Evolutionary conservation across 2,888 invertebrate species (phyloP).

Genomic region (Oxycera nigricornis): DNA sequence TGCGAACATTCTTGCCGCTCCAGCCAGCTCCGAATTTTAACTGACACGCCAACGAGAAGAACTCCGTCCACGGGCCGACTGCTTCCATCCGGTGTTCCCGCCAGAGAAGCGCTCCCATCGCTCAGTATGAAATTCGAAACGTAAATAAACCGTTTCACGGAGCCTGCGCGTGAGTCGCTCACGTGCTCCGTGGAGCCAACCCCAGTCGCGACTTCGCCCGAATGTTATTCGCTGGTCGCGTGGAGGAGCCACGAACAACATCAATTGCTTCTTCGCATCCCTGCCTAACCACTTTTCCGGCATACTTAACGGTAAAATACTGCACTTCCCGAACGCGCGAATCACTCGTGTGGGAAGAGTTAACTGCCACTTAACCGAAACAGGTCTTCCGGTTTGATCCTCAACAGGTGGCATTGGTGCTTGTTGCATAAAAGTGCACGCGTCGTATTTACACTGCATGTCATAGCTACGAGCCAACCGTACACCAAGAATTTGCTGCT

Average conservation of each 20-base stretch:
- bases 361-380: no score
- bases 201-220: neutral
- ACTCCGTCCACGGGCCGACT: neutral
- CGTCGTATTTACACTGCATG: neutral
- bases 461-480: no score
- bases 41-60: constrained; percentile 15
- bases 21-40: neutral
- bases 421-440: neutral
- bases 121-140: constrained; percentile 28
- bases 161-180: constrained; percentile 26
- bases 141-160: constrained; percentile 20
- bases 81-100: constrained; percentile 22
- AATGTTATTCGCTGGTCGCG: no score
- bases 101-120: constrained; percentile 26
- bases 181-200: constrained; percentile 20
- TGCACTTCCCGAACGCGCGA: no score
- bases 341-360: no score
- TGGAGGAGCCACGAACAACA: no score
- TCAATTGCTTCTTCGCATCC: no score
- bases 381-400: neutral
- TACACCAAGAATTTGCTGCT: no score
- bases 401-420: neutral
- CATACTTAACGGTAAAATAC: no score
- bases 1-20: neutral
- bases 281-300: no score